Conservation (phyloP, 2,888 invertebrate genomes). For the Muschampia plurimacula region DNA sequence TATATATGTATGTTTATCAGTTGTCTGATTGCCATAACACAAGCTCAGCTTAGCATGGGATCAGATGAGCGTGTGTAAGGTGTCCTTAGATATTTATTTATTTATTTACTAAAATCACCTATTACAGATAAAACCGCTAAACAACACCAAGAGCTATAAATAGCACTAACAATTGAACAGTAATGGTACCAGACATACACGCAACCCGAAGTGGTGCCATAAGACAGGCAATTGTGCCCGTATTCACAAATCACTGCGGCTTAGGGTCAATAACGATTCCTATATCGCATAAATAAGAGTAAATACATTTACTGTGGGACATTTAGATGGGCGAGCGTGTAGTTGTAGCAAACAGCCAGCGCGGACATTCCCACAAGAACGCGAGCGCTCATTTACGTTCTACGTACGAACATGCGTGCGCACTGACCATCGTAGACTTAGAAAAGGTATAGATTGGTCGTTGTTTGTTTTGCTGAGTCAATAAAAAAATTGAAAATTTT, state of each 20-base stretch:
- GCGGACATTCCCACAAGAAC: constrained; percentile 70
- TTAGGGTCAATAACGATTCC: constrained; percentile 39
- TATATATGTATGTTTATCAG: too few relatives aligned
- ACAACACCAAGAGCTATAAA: not conserved
- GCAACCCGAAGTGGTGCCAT: constrained; percentile 2
- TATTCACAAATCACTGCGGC: constrained; percentile 28
- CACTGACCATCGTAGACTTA: not conserved
- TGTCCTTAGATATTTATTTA: too few relatives aligned
- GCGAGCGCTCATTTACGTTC: constrained; percentile 62
- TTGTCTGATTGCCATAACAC: too few relatives aligned
- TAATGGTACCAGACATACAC: constrained; percentile 8
- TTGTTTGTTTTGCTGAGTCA: not conserved
- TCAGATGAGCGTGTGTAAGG: too few relatives aligned
- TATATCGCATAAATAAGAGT: constrained; percentile 43
- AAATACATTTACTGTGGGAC: constrained; percentile 38
- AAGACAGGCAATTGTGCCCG: constrained; percentile 21
- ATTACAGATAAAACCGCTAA: not conserved
- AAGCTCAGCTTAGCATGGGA: too few relatives aligned
- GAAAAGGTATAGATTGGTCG: not conserved
- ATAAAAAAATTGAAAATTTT: too few relatives aligned
- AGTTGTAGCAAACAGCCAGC: constrained; percentile 53
- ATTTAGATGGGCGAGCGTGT: constrained; percentile 41
- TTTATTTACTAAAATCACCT: not conserved
- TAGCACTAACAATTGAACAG: constrained; percentile 16
- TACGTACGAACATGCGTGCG: constrained; percentile 79